Evolutionary conservation across 2,888 invertebrate genomes (phyloP).

Genomic region (Pristionchus maxplancki): DNA sequence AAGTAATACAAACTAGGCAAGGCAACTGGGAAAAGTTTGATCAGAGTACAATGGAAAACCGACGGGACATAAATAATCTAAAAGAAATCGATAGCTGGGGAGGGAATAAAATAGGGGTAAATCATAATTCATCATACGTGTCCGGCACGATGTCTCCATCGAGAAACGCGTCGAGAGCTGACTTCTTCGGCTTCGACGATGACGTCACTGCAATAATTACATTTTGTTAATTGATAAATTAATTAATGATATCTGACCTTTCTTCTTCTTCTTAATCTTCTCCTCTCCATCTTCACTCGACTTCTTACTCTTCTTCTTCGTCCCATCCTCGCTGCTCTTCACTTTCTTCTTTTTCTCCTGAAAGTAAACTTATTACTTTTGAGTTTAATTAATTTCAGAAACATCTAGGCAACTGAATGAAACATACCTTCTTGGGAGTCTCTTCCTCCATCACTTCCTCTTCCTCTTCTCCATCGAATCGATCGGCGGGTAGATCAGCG

Average conservation of each 20-base stretch:
- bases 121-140: conserved; percentile 42
- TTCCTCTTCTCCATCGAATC: neutral
- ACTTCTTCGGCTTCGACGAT: conserved; percentile 34
- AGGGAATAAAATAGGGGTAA: neutral
- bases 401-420: neutral
- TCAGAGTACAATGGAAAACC: neutral
- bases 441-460: neutral
- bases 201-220: neutral
- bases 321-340: neutral
- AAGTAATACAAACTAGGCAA: conserved; percentile 5
- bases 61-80: neutral
- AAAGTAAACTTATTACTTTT: neutral
- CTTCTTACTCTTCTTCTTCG: conserved; percentile 44
- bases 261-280: conserved; percentile 51
- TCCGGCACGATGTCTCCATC: conserved; percentile 31
- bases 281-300: conserved; percentile 34
- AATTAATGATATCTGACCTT: conserved; percentile 37
- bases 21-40: conserved; percentile 20
- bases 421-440: conserved; percentile 9
- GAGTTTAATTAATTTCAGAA: neutral
- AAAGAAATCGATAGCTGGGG: neutral
- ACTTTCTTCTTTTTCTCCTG: conserved; percentile 50
- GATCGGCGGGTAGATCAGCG: conserved; percentile 18
- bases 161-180: conserved; percentile 42
- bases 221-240: neutral